phyloP scores from a whole-genome alignment of 2,113 vertebrate genomes.

The Lagopus muta region DNA sequence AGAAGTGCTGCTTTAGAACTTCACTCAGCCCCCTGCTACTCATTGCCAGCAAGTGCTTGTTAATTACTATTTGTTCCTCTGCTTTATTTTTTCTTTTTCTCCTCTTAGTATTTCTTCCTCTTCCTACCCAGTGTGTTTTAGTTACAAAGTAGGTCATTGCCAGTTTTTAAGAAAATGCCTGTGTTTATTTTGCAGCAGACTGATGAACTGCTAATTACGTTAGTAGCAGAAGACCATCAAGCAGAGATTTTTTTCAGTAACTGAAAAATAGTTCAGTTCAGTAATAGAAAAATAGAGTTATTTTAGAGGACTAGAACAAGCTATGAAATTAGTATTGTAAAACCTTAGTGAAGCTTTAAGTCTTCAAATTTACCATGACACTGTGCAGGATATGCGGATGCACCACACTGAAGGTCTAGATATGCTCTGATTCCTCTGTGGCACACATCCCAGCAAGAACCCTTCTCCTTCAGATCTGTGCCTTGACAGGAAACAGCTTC shows the following conservation, averaged over 20 bases:
- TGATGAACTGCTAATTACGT: neutral
- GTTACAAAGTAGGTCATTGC: conserved; percentile 11
- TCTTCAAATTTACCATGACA: neutral
- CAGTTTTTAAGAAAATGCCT: neutral
- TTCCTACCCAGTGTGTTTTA: neutral
- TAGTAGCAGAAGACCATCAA: neutral
- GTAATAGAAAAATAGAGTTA: neutral
- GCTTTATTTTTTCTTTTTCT: conserved; percentile 2
- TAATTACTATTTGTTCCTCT: conserved; percentile 1
- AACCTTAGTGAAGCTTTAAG: neutral
- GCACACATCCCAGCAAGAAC: conserved; percentile 11
- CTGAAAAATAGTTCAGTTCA: neutral
- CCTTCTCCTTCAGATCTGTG: conserved; percentile 1
- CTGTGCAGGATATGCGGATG: neutral
- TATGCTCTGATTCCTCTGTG: conserved; percentile 32
- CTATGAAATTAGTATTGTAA: neutral
- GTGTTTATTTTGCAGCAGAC: neutral
- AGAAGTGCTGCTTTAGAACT: neutral
- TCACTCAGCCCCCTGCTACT: neutral
- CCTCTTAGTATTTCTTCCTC: neutral
- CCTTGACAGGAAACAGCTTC: conserved; percentile 4
- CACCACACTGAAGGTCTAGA: neutral
- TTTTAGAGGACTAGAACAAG: neutral
- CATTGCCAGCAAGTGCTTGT: conserved; percentile 26
- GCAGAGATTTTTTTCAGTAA: neutral